Evolutionary conservation across 2,797 vertebrate genomes (phyloP).

Genomic region (Silurus aristotelis): DNA sequence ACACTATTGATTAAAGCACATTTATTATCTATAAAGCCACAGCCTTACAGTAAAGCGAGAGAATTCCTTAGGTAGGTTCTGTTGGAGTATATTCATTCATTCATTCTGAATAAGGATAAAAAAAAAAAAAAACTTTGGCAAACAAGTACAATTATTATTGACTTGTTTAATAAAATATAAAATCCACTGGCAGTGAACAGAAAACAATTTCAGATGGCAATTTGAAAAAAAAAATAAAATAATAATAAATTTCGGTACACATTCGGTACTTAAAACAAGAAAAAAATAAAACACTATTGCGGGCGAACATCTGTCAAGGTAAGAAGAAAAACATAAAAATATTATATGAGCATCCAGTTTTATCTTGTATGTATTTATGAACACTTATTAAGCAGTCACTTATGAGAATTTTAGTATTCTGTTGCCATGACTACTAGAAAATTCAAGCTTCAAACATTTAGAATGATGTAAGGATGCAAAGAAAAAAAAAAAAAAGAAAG

Average conservation of each 20-base stretch:
- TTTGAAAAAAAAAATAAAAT: conserved; percentile 53
- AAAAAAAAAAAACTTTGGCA: conserved; percentile 75
- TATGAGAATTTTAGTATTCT: conserved; percentile 47
- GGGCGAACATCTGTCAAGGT: conserved; percentile 59
- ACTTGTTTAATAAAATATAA: conserved; percentile 59
- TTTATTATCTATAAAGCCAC: conserved; percentile 67
- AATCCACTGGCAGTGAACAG: conserved; percentile 70
- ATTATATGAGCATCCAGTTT: conserved; percentile 69
- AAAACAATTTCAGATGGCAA: conserved; percentile 57
- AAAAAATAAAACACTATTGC: conserved; percentile 62
- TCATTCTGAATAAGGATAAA: conserved; percentile 62
- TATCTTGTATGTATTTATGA: conserved; percentile 63
- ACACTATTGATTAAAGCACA: conserved; percentile 77
- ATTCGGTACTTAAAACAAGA: conserved; percentile 59
- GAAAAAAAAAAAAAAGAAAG: conserved; percentile 44
- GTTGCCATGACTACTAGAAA: conserved; percentile 52
- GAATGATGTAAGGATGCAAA: conserved; percentile 1
- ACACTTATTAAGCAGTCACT: conserved; percentile 51
- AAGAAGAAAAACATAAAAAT: conserved; percentile 69
- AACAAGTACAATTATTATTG: conserved; percentile 68
- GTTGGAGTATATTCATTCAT: conserved; percentile 59
- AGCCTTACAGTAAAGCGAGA: conserved; percentile 61
- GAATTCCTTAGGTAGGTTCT: conserved; percentile 57
- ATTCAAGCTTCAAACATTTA: conserved; percentile 46
- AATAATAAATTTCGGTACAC: conserved; percentile 22